These are phyloP conservation scores for Characodon lateralis DNA, from an alignment of 2,797 vertebrate species.

Conservation along the genomic window DNA sequence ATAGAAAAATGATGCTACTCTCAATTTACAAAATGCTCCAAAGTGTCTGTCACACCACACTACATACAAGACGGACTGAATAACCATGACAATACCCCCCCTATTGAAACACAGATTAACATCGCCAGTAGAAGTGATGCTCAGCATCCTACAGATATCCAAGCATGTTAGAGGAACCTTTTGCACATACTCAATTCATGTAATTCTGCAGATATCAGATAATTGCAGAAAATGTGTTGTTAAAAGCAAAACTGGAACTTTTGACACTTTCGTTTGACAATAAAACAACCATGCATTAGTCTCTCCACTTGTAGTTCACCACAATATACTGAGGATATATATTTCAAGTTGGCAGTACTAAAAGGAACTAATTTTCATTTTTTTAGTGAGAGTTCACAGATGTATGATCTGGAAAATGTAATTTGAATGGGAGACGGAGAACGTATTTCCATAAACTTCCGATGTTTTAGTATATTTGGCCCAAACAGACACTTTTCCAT, in stretches of 20 bases:
- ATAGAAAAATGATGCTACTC: slow-evolving; percentile 76
- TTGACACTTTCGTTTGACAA: slow-evolving; percentile 78
- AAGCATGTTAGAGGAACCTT: slow-evolving; percentile 73
- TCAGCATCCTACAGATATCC: slow-evolving; percentile 81
- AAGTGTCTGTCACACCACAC: slow-evolving; percentile 76
- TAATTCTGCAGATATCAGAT: slow-evolving; percentile 72
- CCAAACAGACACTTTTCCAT: slow-evolving; percentile 66
- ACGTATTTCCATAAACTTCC: slow-evolving; percentile 86
- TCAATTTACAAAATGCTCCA: slow-evolving; percentile 76
- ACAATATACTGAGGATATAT: slow-evolving; percentile 82
- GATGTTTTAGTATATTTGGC: slow-evolving; percentile 81
- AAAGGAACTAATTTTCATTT: slow-evolving; percentile 71
- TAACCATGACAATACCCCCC: slow-evolving; percentile 63
- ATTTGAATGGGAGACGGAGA: slow-evolving; percentile 80
- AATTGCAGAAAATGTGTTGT: slow-evolving; percentile 72
- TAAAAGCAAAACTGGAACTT: slow-evolving; percentile 75
- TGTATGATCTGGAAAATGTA: slow-evolving; percentile 74
- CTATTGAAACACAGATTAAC: slow-evolving; percentile 73
- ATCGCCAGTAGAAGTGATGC: slow-evolving; percentile 78
- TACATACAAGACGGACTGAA: slow-evolving; percentile 75
- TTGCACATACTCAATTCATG: slow-evolving; percentile 73
- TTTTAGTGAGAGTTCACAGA: slow-evolving; percentile 73
- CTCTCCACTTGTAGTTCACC: slow-evolving; percentile 78
- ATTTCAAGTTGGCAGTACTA: slow-evolving; percentile 78
- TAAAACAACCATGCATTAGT: slow-evolving; percentile 81